A percentile compares a stretch with the other conserved stretches of the same genome.
Conservation (phyloP, 2,113 vertebrate genomes). For the Albula glossodonta region DNA sequence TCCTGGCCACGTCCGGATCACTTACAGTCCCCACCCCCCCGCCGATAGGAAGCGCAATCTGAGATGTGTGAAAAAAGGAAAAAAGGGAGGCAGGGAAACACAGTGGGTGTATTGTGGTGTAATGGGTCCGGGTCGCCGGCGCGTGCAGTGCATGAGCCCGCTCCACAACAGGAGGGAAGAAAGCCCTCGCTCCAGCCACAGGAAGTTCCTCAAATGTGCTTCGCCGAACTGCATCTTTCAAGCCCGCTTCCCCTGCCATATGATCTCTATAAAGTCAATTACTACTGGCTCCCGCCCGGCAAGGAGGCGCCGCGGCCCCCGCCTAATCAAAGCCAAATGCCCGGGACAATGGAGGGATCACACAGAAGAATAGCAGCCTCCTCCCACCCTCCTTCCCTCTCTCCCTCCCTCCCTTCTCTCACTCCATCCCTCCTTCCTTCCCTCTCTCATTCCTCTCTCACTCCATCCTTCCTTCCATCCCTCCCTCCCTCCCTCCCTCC, state of each 20-base stretch:
- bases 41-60: conserved; percentile 79
- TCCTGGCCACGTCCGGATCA: conserved; percentile 77
- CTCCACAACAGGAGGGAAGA: conserved; percentile 82
- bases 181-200: conserved; percentile 83
- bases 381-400: conserved; percentile 47
- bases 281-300: conserved; percentile 83
- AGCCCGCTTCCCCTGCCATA: conserved; percentile 82
- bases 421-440: too few relatives aligned
- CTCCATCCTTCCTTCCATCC: too few relatives aligned
- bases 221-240: conserved; percentile 81
- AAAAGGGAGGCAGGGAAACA: conserved; percentile 50
- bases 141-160: conserved; percentile 79
- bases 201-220: conserved; percentile 86
- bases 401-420: too few relatives aligned
- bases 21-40: conserved; percentile 67
- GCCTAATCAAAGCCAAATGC: conserved; percentile 92
- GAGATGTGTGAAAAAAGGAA: conserved; percentile 68
- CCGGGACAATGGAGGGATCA: conserved; percentile 89
- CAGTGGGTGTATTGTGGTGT: conserved; percentile 79
- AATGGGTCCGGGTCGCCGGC: conserved; percentile 67
- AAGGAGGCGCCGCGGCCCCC: conserved; percentile 82
- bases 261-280: conserved; percentile 91
- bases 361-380: conserved; percentile 69
- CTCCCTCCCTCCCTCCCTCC: too few relatives aligned
- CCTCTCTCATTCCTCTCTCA: too few relatives aligned